Evolutionary conservation across 2,888 invertebrate species (phyloP).

Genomic region (Zeuzera pyrina): DNA sequence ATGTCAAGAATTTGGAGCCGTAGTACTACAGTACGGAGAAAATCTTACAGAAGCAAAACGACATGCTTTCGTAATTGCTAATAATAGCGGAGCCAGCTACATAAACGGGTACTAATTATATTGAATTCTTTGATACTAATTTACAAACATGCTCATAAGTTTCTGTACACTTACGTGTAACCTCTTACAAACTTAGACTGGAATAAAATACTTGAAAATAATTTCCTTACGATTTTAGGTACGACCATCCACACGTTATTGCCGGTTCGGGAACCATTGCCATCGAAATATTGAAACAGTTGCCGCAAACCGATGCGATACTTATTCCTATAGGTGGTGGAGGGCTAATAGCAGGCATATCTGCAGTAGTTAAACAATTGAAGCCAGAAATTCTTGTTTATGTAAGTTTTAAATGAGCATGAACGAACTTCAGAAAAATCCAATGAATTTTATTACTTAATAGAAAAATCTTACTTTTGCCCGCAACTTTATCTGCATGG

Average conservation of each 20-base stretch:
- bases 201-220: no score
- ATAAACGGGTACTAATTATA: conserved; percentile 94
- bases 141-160: no score
- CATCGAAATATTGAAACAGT: conserved; percentile 89
- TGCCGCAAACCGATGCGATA: conserved; percentile 86
- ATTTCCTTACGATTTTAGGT: conserved; percentile 77
- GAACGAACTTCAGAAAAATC: no score
- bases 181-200: no score
- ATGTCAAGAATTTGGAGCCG: conserved; percentile 84
- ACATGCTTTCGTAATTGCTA: conserved; percentile 79
- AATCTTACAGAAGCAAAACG: conserved; percentile 85
- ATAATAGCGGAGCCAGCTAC: conserved; percentile 77
- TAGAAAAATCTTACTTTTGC: no score
- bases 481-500: no score
- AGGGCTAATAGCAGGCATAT: conserved; percentile 90
- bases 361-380: conserved; percentile 85
- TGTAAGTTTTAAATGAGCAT: conserved; percentile 68
- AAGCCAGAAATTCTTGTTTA: conserved; percentile 84
- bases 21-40: conserved; percentile 82
- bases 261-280: conserved; percentile 94
- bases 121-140: no score
- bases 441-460: no score
- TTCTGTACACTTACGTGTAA: no score
- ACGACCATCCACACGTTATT: conserved; percentile 93
- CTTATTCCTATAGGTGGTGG: conserved; percentile 93